phyloP scores from a whole-genome alignment of 2,888 invertebrate genomes.

The Maniola hyperantus region DNA sequence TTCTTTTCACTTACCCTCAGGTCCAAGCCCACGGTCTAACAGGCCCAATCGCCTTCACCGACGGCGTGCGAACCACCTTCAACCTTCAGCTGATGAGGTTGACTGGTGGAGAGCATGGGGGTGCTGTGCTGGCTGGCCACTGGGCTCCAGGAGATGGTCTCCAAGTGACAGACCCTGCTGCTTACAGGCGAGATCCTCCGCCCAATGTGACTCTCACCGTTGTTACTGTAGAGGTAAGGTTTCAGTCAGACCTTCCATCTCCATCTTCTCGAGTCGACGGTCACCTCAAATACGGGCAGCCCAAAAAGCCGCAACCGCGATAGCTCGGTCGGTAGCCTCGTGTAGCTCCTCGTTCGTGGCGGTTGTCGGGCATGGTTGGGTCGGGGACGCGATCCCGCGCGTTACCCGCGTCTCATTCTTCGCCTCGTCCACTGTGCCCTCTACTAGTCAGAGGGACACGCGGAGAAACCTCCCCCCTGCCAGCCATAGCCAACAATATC shows the following conservation, averaged over 20 bases:
- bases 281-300: no score
- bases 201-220: constrained; percentile 94
- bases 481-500: no score
- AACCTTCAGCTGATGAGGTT: constrained; percentile 93
- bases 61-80: constrained; percentile 92
- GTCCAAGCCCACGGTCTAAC: constrained; percentile 92
- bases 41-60: constrained; percentile 93
- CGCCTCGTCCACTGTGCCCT: no score
- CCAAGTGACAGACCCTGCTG: constrained; percentile 91
- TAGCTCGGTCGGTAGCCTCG: no score
- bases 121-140: constrained; percentile 89
- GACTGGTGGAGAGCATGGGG: constrained; percentile 85
- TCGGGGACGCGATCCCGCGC: no score
- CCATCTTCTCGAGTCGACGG: no score
- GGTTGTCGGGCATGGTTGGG: no score
- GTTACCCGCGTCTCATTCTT: no score
- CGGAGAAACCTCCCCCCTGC: no score
- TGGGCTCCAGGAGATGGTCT: constrained; percentile 91
- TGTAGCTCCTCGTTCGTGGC: no score
- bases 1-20: constrained; percentile 67
- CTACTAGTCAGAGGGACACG: no score
- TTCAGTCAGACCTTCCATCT: constrained; percentile 23
- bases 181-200: constrained; percentile 91
- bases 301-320: no score
- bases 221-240: constrained; percentile 92